These are phyloP conservation scores for Thinocorus orbignyianus DNA, from an alignment of 2,113 vertebrate species.

Conservation along the genomic window DNA sequence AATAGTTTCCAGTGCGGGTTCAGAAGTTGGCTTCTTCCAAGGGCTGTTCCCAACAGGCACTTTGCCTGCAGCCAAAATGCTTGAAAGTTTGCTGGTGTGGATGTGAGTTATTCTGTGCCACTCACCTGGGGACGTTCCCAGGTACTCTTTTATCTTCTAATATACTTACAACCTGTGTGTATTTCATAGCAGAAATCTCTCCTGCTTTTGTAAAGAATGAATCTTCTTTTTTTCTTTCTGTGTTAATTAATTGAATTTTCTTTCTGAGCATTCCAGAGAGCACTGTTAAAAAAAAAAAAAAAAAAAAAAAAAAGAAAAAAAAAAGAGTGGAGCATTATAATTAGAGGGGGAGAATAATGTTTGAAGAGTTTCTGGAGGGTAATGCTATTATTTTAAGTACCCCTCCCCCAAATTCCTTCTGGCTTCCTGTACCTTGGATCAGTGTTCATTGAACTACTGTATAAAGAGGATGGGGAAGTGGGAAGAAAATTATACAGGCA, in stretches of 20 bases:
- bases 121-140: background rate
- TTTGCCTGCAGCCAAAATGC: background rate
- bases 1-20: background rate
- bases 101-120: background rate
- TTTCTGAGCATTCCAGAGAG: background rate
- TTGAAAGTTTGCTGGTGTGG: background rate
- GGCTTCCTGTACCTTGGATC: background rate
- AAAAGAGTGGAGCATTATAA: background rate
- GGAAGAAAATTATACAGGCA: background rate
- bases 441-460: background rate
- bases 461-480: background rate
- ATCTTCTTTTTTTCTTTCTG: background rate
- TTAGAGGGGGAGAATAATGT: background rate
- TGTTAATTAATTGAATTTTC: background rate
- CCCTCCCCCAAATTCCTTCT: background rate
- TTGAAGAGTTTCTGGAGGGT: background rate
- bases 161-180: background rate
- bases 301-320: too few species aligned
- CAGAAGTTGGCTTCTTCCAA: background rate
- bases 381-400: background rate
- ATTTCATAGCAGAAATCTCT: background rate
- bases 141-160: background rate
- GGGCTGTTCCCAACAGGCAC: background rate
- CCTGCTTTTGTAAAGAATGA: background rate
- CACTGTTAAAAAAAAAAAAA: background rate